phyloP scores from a whole-genome alignment of 2,888 invertebrate genomes.

The Stenolophus ochropezus region DNA sequence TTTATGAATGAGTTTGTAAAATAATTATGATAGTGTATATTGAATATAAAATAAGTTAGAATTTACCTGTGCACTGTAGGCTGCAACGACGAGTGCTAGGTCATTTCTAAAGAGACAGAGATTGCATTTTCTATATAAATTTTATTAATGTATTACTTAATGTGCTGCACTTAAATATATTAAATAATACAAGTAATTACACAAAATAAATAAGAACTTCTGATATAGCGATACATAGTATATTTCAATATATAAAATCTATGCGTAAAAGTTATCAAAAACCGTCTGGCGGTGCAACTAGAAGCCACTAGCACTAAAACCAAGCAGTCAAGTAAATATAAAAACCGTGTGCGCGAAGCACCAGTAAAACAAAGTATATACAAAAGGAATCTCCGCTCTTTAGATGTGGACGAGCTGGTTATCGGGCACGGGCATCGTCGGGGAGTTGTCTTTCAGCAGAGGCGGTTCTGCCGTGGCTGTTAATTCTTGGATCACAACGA shows the following conservation, averaged over 20 bases:
- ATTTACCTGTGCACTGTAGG: no score
- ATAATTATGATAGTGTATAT: no score
- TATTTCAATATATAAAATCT: conserved; percentile 52
- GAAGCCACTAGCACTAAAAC: not conserved
- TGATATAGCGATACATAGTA: conserved; percentile 39
- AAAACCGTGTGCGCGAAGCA: conserved; percentile 14
- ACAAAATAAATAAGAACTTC: conserved; percentile 54
- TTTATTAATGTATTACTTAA: conserved; percentile 39
- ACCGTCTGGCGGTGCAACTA: not conserved
- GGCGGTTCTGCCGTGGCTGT: conserved; percentile 62
- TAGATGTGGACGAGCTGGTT: conserved; percentile 64
- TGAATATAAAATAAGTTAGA: no score
- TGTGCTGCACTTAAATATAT: conserved; percentile 54
- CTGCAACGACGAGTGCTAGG: no score
- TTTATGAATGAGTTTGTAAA: no score
- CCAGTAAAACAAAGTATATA: conserved; percentile 14
- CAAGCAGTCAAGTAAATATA: conserved; percentile 30
- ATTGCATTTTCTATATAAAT: conserved; percentile 43
- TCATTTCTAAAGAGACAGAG: not conserved
- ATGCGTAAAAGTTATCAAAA: not conserved
- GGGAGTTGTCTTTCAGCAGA: conserved; percentile 71
- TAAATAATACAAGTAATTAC: conserved; percentile 55
- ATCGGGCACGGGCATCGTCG: conserved; percentile 69
- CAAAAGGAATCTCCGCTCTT: not conserved
- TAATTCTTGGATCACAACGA: conserved; percentile 63